Conservation (phyloP, 1,140 invertebrate genomes). For the Penaeus vannamei region DNA sequence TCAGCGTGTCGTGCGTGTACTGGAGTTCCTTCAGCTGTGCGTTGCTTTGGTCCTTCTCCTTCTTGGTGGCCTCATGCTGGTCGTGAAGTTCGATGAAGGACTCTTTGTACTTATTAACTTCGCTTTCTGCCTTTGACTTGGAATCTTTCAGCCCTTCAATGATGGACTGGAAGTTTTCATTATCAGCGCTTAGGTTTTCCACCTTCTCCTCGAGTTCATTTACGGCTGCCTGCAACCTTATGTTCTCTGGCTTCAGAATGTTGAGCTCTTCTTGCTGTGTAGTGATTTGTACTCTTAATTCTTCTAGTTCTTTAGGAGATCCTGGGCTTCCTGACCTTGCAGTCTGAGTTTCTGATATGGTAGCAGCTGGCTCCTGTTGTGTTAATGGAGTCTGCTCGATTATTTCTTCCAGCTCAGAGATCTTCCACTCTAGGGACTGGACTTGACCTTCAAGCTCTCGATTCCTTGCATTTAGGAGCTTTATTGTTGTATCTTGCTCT, state of each 20-base stretch:
- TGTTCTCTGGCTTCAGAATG: conserved; percentile 60
- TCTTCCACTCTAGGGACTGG: conserved; percentile 70
- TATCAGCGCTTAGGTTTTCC: conserved; percentile 52
- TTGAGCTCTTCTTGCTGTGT: conserved; percentile 47
- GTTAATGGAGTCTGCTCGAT: conserved; percentile 59
- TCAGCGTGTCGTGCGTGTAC: conserved; percentile 60
- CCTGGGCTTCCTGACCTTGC: background rate
- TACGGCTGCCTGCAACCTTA: conserved; percentile 42
- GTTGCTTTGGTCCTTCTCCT: conserved; percentile 59
- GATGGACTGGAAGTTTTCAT: conserved; percentile 57
- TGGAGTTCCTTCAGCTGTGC: conserved; percentile 58
- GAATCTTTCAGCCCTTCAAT: conserved; percentile 50
- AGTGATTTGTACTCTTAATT: conserved; percentile 36
- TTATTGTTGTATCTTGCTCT: conserved; percentile 81
- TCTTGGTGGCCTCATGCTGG: conserved; percentile 56
- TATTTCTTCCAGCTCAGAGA: conserved; percentile 76
- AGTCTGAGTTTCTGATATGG: background rate
- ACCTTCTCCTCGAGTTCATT: conserved; percentile 60
- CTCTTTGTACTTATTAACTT: conserved; percentile 62
- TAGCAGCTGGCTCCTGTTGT: background rate
- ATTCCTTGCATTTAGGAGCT: conserved; percentile 80
- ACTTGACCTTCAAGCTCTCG: conserved; percentile 78
- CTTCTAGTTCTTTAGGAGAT: conserved; percentile 33
- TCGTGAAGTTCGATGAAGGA: conserved; percentile 63
- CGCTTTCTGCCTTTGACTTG: conserved; percentile 58